Conservation (phyloP, 2,113 vertebrate genomes). For the Rostratula benghalensis region DNA sequence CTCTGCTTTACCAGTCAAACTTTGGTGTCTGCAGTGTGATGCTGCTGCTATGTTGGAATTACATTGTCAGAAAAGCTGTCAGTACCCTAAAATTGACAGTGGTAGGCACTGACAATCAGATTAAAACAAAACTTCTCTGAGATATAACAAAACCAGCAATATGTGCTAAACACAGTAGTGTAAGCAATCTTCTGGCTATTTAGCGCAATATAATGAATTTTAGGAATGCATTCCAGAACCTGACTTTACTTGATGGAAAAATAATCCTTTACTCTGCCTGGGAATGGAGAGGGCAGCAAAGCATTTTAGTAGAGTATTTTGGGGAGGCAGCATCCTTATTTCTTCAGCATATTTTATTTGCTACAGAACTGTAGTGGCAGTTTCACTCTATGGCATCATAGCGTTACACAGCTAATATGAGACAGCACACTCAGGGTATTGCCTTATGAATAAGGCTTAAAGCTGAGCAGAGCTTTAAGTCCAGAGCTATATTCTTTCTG, state of each 20-base stretch:
- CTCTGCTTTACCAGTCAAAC: neutral
- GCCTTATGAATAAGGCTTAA: neutral
- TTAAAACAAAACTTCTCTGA: neutral
- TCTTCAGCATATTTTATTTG: neutral
- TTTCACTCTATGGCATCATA: neutral
- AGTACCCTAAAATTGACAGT: neutral
- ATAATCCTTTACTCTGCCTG: neutral
- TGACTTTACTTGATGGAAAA: neutral
- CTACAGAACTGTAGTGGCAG: neutral
- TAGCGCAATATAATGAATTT: neutral
- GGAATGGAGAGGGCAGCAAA: conserved; percentile 3
- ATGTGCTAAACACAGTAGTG: neutral
- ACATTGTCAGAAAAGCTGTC: neutral
- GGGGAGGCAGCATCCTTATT: neutral
- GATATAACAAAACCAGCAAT: neutral
- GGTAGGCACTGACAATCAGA: neutral
- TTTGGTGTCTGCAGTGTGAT: neutral
- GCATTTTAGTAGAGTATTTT: neutral
- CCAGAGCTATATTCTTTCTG: neutral
- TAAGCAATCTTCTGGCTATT: neutral
- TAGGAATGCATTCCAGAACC: neutral
- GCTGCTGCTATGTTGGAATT: neutral
- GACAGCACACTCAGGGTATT: neutral
- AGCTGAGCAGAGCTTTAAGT: neutral
- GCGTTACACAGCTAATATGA: neutral